Percentiles rank a stretch among this genome's conserved stretches.
These are phyloP conservation scores for Mactromeris polynyma DNA, from an alignment of 2,888 invertebrate species.

Conservation along the genomic window DNA sequence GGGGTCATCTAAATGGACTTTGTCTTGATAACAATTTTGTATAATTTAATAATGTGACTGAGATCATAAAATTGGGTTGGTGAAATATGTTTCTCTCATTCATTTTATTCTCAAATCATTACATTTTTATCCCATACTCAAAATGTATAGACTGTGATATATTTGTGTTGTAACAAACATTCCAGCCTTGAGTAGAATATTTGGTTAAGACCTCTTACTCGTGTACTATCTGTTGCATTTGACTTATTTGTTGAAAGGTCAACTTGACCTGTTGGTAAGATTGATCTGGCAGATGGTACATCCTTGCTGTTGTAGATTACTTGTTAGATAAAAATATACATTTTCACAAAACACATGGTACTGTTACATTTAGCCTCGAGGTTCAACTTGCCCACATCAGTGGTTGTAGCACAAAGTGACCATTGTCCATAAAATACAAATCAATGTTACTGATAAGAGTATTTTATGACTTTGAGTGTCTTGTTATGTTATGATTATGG, in stretches of 20 bases:
- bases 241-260: conserved; percentile 4
- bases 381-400: not conserved
- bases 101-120: too few species aligned
- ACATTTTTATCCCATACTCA: too few species aligned
- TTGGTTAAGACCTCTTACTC: too few species aligned
- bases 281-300: not conserved
- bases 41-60: not conserved
- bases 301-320: conserved; percentile 23
- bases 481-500: not conserved
- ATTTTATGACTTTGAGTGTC: not conserved
- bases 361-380: conserved; percentile 1
- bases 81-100: not conserved
- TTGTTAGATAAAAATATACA: conserved; percentile 34
- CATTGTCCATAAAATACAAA: conserved; percentile 18
- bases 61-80: not conserved
- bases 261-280: not conserved
- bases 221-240: not conserved
- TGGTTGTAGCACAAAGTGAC: conserved; percentile 5
- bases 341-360: conserved; percentile 44
- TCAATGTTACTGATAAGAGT: not conserved
- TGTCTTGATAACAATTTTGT: not conserved
- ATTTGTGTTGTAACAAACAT: too few species aligned
- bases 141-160: too few species aligned
- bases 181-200: too few species aligned
- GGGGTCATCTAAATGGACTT: not conserved